phyloP scores from a whole-genome alignment of 2,888 invertebrate genomes.

The Habrosyne pyritoides region DNA sequence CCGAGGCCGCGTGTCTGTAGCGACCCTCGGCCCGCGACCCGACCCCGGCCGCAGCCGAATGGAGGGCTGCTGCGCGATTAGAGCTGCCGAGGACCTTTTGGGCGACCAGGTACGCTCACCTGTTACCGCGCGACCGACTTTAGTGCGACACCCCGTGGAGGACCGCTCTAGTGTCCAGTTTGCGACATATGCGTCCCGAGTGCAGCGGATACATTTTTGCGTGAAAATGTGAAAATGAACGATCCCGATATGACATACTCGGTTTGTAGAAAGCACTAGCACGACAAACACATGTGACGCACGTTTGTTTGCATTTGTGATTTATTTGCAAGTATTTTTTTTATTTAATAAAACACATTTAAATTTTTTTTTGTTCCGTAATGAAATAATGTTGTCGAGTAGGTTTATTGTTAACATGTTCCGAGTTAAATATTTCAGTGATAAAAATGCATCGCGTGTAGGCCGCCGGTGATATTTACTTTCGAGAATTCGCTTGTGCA shows the following conservation, averaged over 20 bases:
- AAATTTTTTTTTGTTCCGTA: too few relatives aligned
- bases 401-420: too few relatives aligned
- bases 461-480: background rate
- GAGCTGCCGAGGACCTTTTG: conserved; percentile 77
- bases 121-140: conserved; percentile 14
- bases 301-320: conserved; percentile 18
- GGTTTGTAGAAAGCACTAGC: conserved; percentile 44
- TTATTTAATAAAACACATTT: background rate
- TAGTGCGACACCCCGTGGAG: conserved; percentile 11
- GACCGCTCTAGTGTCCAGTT: background rate
- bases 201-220: background rate
- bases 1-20: background rate
- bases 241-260: conserved; percentile 19
- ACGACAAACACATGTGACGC: background rate
- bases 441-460: background rate
- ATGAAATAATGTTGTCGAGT: too few relatives aligned
- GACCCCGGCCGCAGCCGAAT: conserved; percentile 74
- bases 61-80: conserved; percentile 75
- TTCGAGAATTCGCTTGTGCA: background rate
- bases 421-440: background rate
- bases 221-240: conserved; percentile 2
- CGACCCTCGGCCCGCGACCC: too few relatives aligned
- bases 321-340: conserved; percentile 26
- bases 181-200: background rate
- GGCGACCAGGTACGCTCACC: conserved; percentile 76